These are phyloP conservation scores for Halcyon chelicuti DNA, from an alignment of 2,797 vertebrate species.

Conservation along the genomic window DNA sequence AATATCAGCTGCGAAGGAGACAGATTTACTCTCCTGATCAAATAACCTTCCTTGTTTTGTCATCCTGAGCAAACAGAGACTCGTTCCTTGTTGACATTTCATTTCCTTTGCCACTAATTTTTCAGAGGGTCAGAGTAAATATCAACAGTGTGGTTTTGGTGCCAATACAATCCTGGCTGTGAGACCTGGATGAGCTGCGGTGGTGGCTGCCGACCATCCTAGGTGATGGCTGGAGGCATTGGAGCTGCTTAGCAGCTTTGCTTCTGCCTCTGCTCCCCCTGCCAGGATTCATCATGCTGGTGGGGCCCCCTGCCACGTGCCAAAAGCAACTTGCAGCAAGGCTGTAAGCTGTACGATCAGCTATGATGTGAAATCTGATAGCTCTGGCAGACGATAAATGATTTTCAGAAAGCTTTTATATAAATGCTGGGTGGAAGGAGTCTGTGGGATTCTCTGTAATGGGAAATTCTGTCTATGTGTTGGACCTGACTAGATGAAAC, in stretches of 20 bases:
- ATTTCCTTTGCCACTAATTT: background rate
- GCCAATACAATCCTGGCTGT: background rate
- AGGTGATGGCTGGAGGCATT: background rate
- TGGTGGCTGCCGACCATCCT: background rate
- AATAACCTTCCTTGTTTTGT: background rate
- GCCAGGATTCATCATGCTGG: background rate
- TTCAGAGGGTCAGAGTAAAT: background rate
- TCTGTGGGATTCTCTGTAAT: background rate
- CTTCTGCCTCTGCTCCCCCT: background rate
- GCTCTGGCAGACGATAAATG: background rate
- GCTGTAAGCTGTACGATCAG: accelerated
- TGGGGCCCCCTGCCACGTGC: background rate
- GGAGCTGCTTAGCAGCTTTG: background rate
- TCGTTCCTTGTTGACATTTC: background rate
- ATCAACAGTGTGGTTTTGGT: background rate
- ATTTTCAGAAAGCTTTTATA: background rate
- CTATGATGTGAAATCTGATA: background rate
- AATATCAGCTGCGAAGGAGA: background rate
- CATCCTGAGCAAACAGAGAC: background rate
- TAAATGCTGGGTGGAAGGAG: background rate
- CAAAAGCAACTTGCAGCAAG: background rate
- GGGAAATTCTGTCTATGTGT: background rate
- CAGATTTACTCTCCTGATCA: background rate
- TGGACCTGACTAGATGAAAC: background rate
- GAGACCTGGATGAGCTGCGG: background rate